Base-by-base conservation (phyloP, 2,113 vertebrate species). In the Chloropsis hardwickii region DNA sequence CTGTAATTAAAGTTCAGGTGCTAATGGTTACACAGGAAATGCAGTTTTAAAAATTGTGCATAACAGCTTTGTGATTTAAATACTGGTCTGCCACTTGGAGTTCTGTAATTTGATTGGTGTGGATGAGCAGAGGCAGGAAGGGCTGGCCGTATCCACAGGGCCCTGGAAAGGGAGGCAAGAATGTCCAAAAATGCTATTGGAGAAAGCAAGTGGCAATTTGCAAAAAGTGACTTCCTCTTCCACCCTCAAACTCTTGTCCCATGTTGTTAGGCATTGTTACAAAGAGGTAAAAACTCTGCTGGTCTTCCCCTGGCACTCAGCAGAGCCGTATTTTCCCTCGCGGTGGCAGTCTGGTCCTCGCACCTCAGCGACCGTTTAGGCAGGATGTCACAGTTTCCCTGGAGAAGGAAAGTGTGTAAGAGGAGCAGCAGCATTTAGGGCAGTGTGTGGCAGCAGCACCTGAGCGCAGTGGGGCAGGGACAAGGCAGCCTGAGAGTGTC, bases 251-350 rank as follows among this genome's bases (percentile, higher is more conserved):
- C 5, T 47, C 47, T 40, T 48, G 28, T 35, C 31, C 40, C 10
- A 10, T 24, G 21, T 19, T 0, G 0, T 11, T 11, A 14, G 2
- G 4, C 5, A 7, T 61, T 5, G 0, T 6, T 37, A 12, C 27
- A 67, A 57, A 73, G 31, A 65, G 37, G 16, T 10, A 51, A 42
- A 54, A 72, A 61, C 4, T 18, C 16, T 37, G 8, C 33, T 69
- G 27, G 11, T 19, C 20, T 54, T 57, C 9, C n/a, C 10, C 10
- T 1, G 8, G 15, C 4, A 18, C 20, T 69, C 45, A 37, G n/a
- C 54, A 81, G 9, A 77, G 7, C 10, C 54, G 14, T 2, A 0
- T 44, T 67, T 60, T 44, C 10, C 40, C 40, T 80, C 6, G 3
- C 5, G 42, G 9, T 65, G 48, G 11, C 69, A 77, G 25, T 27